phyloP scores from a whole-genome alignment of 2,113 vertebrate genomes.

The Anhinga anhinga region DNA sequence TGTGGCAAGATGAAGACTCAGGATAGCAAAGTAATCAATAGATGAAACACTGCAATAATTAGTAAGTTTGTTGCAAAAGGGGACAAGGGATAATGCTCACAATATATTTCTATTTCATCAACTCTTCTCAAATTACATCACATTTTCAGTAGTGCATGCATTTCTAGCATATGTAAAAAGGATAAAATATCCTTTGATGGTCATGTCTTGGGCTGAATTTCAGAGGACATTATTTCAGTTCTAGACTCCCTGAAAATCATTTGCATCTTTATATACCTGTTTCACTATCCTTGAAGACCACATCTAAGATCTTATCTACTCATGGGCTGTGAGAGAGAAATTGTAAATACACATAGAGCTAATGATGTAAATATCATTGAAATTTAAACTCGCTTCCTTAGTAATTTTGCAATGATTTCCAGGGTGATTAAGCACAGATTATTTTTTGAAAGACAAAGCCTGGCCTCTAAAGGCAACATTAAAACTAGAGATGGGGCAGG shows the following conservation, averaged over 20 bases:
- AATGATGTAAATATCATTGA: background rate
- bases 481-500: background rate
- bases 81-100: background rate
- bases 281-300: background rate
- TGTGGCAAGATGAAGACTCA: background rate
- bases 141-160: background rate
- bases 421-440: background rate
- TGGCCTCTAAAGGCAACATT: background rate
- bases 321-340: background rate
- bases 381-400: background rate
- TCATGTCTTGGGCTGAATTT: background rate
- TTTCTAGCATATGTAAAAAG: background rate
- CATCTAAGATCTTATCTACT: background rate
- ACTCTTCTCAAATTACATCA: background rate
- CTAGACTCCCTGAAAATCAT: background rate
- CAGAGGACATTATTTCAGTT: background rate
- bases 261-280: background rate
- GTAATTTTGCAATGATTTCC: background rate
- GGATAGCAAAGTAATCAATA: background rate
- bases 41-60: background rate
- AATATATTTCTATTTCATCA: background rate
- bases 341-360: background rate
- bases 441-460: background rate
- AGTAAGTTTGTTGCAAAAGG: background rate
- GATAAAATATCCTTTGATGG: background rate